Evolutionary conservation across 2,113 vertebrate species (phyloP).

Genomic region (Prinia subflava): DNA sequence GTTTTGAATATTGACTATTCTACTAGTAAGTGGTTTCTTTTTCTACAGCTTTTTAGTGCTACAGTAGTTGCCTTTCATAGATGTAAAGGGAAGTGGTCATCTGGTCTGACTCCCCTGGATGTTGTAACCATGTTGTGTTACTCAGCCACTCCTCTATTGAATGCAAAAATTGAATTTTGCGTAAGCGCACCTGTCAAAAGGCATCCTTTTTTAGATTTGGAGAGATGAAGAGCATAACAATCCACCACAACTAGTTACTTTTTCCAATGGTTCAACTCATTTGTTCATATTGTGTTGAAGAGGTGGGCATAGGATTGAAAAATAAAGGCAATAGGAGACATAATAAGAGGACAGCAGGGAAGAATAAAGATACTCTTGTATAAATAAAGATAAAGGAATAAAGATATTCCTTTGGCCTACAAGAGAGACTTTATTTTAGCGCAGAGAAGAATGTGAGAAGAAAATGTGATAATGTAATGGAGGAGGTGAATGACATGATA

Average conservation of each 20-base stretch:
- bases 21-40: neutral
- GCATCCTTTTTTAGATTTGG: neutral
- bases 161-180: neutral
- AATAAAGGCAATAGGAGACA: neutral
- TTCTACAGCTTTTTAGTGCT: neutral
- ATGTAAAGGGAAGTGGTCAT: neutral
- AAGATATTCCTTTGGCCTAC: neutral
- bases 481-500: slow-evolving; percentile 31
- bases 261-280: neutral
- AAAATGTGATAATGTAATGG: slow-evolving; percentile 21
- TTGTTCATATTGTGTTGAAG: neutral
- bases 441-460: slow-evolving; percentile 8
- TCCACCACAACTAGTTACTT: neutral
- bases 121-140: neutral
- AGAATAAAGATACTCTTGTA: neutral
- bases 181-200: neutral
- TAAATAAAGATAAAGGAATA: too few species aligned
- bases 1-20: neutral
- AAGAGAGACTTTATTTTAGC: slow-evolving; percentile 21
- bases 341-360: neutral
- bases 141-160: neutral
- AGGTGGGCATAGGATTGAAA: neutral
- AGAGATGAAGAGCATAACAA: neutral
- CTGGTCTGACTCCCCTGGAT: neutral
- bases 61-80: neutral